Evolutionary conservation across 2,888 invertebrate genomes (phyloP).

Genomic region (Drosophila mettleri): DNA sequence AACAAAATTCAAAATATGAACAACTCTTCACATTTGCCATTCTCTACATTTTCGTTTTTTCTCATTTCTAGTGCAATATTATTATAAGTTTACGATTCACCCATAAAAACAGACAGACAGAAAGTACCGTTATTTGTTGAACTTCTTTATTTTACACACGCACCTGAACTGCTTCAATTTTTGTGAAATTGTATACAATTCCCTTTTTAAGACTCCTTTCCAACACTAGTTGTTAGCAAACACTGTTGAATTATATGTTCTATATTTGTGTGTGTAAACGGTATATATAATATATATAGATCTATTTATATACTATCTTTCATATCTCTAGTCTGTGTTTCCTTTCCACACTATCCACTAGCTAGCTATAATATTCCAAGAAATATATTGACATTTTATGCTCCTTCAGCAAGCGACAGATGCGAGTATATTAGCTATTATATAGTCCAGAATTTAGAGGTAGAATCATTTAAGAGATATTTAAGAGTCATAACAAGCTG

Average conservation of each 20-base stretch:
- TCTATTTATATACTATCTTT: conserved; percentile 1
- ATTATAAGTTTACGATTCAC: conserved; percentile 35
- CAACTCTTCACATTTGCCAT: conserved; percentile 20
- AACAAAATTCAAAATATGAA: conserved; percentile 16
- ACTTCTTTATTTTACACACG: neutral
- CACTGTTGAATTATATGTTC: conserved; percentile 14
- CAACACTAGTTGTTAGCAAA: conserved; percentile 20
- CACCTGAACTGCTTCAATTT: neutral
- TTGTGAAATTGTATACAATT: neutral
- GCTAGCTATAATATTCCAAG: neutral
- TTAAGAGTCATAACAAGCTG: too few relatives aligned
- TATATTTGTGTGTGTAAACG: neutral
- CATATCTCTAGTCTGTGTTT: neutral
- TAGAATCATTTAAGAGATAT: too few relatives aligned
- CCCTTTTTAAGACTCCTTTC: neutral
- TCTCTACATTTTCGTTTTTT: neutral
- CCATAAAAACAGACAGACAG: conserved; percentile 22
- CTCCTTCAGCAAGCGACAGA: too few relatives aligned
- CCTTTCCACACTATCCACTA: conserved; percentile 14
- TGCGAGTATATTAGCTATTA: too few relatives aligned
- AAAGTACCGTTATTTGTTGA: conserved; percentile 10
- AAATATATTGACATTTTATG: too few relatives aligned
- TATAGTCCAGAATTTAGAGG: too few relatives aligned
- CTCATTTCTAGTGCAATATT: conserved; percentile 72
- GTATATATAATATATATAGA: neutral